Evolutionary conservation across 1,140 invertebrate species (phyloP), one percentile per base, ranked within the genome.

Genomic region (Aleiodes sp.): DNA sequence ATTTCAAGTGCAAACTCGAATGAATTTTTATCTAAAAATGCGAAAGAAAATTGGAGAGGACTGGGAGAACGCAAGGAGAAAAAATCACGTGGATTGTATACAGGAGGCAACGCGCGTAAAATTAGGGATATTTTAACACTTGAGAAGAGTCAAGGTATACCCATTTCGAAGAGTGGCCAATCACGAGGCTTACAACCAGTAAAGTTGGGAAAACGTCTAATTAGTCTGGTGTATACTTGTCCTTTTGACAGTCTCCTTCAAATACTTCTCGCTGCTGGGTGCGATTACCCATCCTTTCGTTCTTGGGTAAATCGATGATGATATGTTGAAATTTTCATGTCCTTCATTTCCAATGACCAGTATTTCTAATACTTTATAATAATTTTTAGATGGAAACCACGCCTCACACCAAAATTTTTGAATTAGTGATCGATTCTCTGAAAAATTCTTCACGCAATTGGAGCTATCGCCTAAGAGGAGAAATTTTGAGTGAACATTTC

Each of bases 111-210:
- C 1, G 28, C 29, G n/a, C 14, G 65, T 39, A 29, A 64, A 16
- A 41, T 69, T 0, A 46, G 46, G 33, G 65, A 73, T 6, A 46
- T 24, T 7, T 19, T 69, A 6, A 19, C 12, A 1, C 41, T 14
- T 8, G 35, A 29, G 2, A 65, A 69, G 0, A 33, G 14, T 14
- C 9, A 12, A 0, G 46, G 4, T 3, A 4, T 71, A 1, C 59
- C 64, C 2, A 63, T 74, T 56, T 2, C 65, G 2, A 72, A 66
- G 67, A 70, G 67, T 65, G 73, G 73, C 2, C 43, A 60, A 16
- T n/a, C 7, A 28, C 4, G 24, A n/a, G 12, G 9, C 4, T 26
- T 72, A 6, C 12, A 67, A 19, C 2, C 61, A 12, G 21, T 72
- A 4, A 70, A 10, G 3, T 29, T 74, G 2, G 64, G 62, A 2